Percentiles rank a stretch among this genome's conserved stretches.
Evolutionary conservation across 2,797 vertebrate genomes (phyloP).

Genomic region (Ispidina picta): DNA sequence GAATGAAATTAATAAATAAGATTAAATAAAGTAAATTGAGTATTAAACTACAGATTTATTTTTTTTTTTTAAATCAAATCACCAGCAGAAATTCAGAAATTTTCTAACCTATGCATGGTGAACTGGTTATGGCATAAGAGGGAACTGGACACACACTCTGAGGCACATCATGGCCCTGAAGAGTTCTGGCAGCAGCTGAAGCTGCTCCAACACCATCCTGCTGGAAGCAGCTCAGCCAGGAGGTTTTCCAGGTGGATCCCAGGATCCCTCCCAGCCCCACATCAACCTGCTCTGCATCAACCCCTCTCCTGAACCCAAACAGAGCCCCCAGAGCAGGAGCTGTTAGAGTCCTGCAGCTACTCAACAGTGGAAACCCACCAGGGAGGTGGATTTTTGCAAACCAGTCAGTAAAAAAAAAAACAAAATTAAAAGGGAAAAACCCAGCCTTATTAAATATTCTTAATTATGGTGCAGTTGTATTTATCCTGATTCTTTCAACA

Average conservation of each 20-base stretch:
- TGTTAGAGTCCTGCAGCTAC: accelerated
- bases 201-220: background rate
- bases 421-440: background rate
- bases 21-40: background rate
- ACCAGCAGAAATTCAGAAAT: background rate
- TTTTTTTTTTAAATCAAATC: too few species aligned
- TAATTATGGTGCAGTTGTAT: background rate
- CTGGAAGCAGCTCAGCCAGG: background rate
- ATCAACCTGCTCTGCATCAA: accelerated
- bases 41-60: background rate
- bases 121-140: accelerated
- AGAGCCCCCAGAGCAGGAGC: accelerated
- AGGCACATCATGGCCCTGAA: background rate
- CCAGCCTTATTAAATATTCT: accelerated
- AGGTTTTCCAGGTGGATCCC: background rate
- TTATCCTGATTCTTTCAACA: background rate
- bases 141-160: accelerated
- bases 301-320: accelerated
- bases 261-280: background rate
- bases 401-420: accelerated
- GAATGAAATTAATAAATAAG: background rate
- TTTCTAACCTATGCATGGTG: accelerated
- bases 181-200: background rate
- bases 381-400: accelerated
- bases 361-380: accelerated